Percentiles rank a stretch among this genome's conserved stretches.
Evolutionary conservation across 2,113 vertebrate genomes (phyloP).

Genomic region (Aythya baeri): DNA sequence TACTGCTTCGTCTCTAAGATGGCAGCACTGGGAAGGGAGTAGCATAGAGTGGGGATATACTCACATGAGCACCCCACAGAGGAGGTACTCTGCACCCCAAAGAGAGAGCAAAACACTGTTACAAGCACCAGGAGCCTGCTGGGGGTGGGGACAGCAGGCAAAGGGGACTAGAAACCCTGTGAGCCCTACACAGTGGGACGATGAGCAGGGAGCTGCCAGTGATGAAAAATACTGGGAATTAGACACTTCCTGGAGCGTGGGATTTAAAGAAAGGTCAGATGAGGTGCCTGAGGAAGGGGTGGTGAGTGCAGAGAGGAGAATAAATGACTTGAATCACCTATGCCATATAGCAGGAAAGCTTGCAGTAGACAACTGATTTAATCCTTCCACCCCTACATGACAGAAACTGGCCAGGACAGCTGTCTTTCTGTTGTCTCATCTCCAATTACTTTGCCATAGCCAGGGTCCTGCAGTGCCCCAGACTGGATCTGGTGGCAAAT

Average conservation of each 20-base stretch:
- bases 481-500: conserved; percentile 36
- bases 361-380: background rate
- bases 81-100: too few species aligned
- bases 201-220: accelerated
- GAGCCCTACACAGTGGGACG: background rate
- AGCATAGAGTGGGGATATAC: accelerated
- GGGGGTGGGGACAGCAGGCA: background rate
- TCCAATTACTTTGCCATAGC: conserved; percentile 21
- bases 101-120: background rate
- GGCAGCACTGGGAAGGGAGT: background rate
- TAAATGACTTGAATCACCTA: background rate
- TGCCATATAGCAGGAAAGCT: background rate
- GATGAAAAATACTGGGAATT: background rate
- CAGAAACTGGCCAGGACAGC: background rate
- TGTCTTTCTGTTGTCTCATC: background rate
- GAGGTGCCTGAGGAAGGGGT: background rate
- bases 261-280: background rate
- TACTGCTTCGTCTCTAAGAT: background rate
- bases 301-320: background rate
- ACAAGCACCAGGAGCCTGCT: background rate
- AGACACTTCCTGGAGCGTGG: background rate
- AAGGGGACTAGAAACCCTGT: background rate
- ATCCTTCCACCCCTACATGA: background rate
- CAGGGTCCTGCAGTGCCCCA: conserved; percentile 12
- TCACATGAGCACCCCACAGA: background rate